Percentiles rank a stretch among this genome's conserved stretches.
Evolutionary conservation across 1,140 invertebrate genomes (phyloP).

Genomic region (Andricus grossulariae): DNA sequence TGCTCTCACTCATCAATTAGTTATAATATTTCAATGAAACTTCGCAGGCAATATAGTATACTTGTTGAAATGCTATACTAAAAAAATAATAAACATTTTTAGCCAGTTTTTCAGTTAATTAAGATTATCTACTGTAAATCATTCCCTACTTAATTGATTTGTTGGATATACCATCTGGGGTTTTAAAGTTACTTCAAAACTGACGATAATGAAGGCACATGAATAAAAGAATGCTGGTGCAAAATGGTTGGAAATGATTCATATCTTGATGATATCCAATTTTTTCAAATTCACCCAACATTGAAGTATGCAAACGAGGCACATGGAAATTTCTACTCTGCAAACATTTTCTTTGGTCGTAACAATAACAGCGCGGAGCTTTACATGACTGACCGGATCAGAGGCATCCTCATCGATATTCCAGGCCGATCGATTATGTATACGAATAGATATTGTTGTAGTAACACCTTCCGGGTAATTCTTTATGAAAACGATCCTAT

Average conservation of each 20-base stretch:
- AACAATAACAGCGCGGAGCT: not conserved
- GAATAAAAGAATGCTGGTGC: not conserved
- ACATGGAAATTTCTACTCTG: slow-evolving; percentile 11
- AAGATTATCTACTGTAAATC: too few relatives aligned
- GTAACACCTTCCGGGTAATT: not conserved
- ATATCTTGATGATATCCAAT: not conserved
- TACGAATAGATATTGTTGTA: not conserved
- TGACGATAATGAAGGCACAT: not conserved
- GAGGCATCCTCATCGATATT: slow-evolving; percentile 22
- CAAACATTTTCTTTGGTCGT: slow-evolving; percentile 18
- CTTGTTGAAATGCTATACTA: too few relatives aligned
- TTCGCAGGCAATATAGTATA: too few relatives aligned
- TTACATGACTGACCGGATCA: not conserved
- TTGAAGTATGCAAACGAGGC: not conserved
- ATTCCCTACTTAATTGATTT: too few relatives aligned
- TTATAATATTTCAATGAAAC: too few relatives aligned
- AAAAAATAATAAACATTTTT: too few relatives aligned
- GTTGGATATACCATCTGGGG: too few relatives aligned
- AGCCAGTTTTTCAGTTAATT: too few relatives aligned
- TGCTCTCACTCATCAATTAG: too few relatives aligned
- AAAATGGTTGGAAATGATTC: not conserved
- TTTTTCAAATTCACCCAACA: not conserved
- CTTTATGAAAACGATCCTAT: not conserved
- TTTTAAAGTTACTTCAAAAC: not conserved
- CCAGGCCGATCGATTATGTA: slow-evolving; percentile 1